Evolutionary conservation across 2,113 vertebrate genomes (phyloP).

Genomic region (Rhinopithecus roxellana): DNA sequence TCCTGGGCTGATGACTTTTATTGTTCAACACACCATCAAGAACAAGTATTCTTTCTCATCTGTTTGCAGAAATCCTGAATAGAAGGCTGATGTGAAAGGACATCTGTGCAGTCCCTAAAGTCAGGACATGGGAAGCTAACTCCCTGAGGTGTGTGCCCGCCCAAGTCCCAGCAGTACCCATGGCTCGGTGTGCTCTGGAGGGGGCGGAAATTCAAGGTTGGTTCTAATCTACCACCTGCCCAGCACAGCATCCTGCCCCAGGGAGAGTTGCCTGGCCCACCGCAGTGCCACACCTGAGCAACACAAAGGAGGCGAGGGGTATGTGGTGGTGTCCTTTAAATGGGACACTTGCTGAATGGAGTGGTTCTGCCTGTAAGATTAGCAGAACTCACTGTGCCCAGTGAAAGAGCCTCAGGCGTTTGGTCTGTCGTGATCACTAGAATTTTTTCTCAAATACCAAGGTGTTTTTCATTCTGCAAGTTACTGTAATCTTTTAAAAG

Average conservation of each 20-base stretch:
- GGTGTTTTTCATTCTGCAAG: neutral
- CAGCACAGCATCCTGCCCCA: accelerated
- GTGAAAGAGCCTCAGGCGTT: neutral
- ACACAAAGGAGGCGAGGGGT: too few species aligned
- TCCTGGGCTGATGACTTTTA: neutral
- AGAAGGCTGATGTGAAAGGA: neutral
- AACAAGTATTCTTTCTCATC: neutral
- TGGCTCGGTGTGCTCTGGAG: accelerated
- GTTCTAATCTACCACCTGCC: accelerated
- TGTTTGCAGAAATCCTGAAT: neutral
- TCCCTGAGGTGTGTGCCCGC: accelerated
- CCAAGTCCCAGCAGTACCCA: accelerated
- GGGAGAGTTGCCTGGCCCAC: accelerated
- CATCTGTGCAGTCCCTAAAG: neutral
- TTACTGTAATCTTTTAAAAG: neutral
- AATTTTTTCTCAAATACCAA: neutral
- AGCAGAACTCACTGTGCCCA: accelerated
- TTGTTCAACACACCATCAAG: neutral
- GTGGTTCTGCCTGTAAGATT: accelerated
- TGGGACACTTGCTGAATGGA: neutral
- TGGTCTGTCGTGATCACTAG: neutral
- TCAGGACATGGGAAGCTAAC: accelerated
- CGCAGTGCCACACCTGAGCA: neutral
- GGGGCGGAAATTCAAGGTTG: accelerated
- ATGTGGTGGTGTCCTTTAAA: neutral